Conservation (phyloP, 2,888 invertebrate genomes). For the Cataglyphis altisquamis region DNA sequence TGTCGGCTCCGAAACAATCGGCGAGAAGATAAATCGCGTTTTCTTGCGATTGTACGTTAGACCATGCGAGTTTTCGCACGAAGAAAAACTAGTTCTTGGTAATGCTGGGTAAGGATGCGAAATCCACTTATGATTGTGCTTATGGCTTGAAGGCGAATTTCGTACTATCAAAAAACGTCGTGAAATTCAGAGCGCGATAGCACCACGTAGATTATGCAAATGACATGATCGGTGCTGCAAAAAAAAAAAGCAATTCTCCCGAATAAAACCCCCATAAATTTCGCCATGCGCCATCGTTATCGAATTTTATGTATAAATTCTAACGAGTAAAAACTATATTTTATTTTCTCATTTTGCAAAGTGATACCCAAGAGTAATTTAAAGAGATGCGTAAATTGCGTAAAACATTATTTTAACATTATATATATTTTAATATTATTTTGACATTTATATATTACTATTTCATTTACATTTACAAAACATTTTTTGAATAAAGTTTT, state of each 20-base stretch:
- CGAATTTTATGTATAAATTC: conserved; percentile 10
- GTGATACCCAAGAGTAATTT: conserved; percentile 8
- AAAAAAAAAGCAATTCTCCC: conserved; percentile 14
- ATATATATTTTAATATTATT: not conserved
- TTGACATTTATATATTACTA: not conserved
- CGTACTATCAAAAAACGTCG: not conserved
- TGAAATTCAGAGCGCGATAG: conserved; percentile 22
- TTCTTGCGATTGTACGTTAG: not conserved
- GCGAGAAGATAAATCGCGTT: conserved; percentile 18
- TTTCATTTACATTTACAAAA: not conserved
- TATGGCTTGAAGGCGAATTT: conserved; percentile 5
- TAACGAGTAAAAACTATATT: conserved; percentile 14
- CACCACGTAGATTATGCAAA: conserved; percentile 43
- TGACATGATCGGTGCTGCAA: not conserved
- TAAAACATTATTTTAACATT: conserved; percentile 5
- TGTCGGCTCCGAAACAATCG: conserved; percentile 3
- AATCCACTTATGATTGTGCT: not conserved
- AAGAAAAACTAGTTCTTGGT: not conserved
- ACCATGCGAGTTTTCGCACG: not conserved
- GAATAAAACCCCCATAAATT: conserved; percentile 37
- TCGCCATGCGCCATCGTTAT: conserved; percentile 7
- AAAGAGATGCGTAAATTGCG: not conserved
- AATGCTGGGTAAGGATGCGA: not conserved
- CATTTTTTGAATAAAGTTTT: not conserved
- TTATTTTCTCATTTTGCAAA: not conserved